Evolutionary conservation across 2,797 vertebrate species (phyloP), one percentile per base, ranked within the genome.

Genomic region (Aplochiton taeniatus): DNA sequence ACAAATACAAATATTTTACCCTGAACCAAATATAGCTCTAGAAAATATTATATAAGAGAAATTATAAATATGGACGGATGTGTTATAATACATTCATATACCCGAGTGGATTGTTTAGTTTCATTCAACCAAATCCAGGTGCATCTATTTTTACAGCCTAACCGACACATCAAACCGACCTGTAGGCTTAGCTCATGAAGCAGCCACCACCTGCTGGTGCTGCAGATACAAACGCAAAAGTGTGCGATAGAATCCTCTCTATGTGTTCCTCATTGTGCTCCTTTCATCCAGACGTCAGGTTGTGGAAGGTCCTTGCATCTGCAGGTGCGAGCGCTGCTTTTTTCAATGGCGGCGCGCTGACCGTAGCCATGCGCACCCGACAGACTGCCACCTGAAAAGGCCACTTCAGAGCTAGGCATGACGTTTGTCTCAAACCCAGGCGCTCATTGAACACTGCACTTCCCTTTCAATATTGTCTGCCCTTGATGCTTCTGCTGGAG

Each of bases 331-430:
- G 54, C 20, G 59, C 64, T 57, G 63, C 18, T 47, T 48, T 68
- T 69, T 72, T 67, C 53, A 31, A 31, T 31, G 31, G 31, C 31
- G 31, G 31, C 31, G 31, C 16, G 62, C 64, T 72, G 70, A 79
- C 72, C 42, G 61, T 66, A 74, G 70, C 63, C 69, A 71, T 55
- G 56, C 73, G 65, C 76, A 84, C 73, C 80, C 81, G 75, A 46
- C 79, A 65, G 31, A 20, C 66, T 45, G 51, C 55, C 51, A 57
- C 61, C 52, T 79, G 31, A 55, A n/a, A n/a, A 79, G 73, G 46
- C 58, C 58, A 72, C 74, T 69, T 58, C 63, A 76, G 54, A 65
- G 41, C 31, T 2, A 2, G n/a, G 54, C 42, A 16, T 51, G 58
- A 47, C 31, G 19, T 65, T 31, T 0, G 14, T 61, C 66, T 18